Percentiles rank a stretch among this genome's conserved stretches.
Evolutionary conservation across 1,140 invertebrate genomes (phyloP).

Genomic region (Bombus cullumanus): DNA sequence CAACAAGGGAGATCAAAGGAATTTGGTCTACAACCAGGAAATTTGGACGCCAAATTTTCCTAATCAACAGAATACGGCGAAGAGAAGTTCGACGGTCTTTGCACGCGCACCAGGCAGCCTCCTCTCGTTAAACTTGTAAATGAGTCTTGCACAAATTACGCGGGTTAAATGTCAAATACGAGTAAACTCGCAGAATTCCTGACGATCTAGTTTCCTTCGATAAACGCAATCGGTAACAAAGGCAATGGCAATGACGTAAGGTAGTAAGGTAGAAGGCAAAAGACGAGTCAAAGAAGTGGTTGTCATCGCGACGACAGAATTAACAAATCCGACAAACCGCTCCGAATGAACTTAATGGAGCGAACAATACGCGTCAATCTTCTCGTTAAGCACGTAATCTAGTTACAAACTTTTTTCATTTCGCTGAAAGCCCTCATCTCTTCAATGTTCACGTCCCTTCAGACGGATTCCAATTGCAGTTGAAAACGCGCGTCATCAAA

Average conservation of each 20-base stretch:
- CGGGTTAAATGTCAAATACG: slow-evolving; percentile 30
- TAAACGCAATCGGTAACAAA: background rate
- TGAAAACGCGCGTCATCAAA: no score
- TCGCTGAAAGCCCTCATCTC: slow-evolving; percentile 27
- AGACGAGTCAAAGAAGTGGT: background rate
- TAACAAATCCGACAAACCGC: slow-evolving; percentile 56
- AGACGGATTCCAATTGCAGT: background rate
- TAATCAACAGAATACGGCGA: slow-evolving; percentile 25
- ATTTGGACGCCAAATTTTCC: background rate
- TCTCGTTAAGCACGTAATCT: slow-evolving; percentile 61
- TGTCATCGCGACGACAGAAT: slow-evolving; percentile 33
- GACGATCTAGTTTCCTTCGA: slow-evolving; percentile 10
- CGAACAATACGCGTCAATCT: slow-evolving; percentile 63
- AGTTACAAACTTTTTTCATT: slow-evolving; percentile 58
- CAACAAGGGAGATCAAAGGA: background rate
- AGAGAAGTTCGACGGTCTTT: slow-evolving; percentile 19
- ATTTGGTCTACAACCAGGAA: no score
- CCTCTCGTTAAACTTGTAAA: slow-evolving; percentile 63
- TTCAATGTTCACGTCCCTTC: slow-evolving; percentile 7
- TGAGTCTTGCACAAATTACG: slow-evolving; percentile 43
- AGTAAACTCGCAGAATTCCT: background rate
- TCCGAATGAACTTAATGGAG: slow-evolving; percentile 43
- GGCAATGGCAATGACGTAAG: background rate
- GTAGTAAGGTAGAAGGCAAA: background rate
- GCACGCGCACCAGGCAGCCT: background rate